Conservation (phyloP, 30 jellyfish, hydroid and myxozoan genomes). For the Cassiopea xamachana region DNA sequence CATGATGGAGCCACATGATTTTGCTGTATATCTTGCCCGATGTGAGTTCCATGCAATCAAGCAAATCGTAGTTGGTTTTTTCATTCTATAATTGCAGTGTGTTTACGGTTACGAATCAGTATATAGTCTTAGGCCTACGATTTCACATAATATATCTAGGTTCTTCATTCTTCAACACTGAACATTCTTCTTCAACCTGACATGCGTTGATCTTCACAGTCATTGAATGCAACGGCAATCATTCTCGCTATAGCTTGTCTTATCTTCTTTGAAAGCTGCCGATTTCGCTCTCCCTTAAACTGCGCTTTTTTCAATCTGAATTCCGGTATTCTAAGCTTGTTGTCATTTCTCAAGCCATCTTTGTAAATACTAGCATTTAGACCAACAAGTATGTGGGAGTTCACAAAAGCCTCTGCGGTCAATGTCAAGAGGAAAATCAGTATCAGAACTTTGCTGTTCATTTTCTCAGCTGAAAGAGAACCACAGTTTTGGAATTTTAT, state of each 20-base stretch:
- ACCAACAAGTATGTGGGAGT: slow-evolving; percentile 21
- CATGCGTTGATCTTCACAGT: neutral
- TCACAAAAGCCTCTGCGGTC: slow-evolving; percentile 6
- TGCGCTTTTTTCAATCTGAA: neutral
- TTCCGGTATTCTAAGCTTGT: neutral
- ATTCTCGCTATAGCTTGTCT: neutral
- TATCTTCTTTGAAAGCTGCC: slow-evolving; percentile 2
- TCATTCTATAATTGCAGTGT: too few relatives aligned
- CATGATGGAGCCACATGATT: too few relatives aligned
- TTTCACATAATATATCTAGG: too few relatives aligned
- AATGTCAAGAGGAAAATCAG: neutral
- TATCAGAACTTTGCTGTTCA: neutral
- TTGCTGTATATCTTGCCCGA: too few relatives aligned
- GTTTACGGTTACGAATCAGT: too few relatives aligned
- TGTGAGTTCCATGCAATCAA: too few relatives aligned
- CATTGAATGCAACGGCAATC: neutral
- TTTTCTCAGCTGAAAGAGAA: neutral
- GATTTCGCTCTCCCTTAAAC: neutral
- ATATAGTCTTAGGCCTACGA: too few relatives aligned
- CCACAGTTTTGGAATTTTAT: neutral
- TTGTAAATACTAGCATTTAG: neutral
- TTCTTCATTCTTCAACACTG: too few relatives aligned
- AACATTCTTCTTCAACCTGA: neutral
- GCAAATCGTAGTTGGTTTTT: too few relatives aligned
- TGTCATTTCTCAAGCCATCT: neutral